phyloP scores from a whole-genome alignment of 2,888 invertebrate species.

The Escarpia spicata region DNA sequence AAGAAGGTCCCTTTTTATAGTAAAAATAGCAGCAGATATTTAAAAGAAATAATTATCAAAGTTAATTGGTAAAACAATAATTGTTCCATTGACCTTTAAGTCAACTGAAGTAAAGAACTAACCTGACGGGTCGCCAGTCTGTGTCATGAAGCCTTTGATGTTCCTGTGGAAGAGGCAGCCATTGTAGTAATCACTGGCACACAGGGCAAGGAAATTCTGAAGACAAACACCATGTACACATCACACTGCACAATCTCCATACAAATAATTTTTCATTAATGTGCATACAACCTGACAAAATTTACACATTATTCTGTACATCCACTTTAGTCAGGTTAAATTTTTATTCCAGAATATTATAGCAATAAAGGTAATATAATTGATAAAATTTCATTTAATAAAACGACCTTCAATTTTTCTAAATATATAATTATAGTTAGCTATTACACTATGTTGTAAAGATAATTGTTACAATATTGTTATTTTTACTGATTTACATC shows the following conservation, averaged over 20 bases:
- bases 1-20: not conserved
- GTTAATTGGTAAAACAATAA: not conserved
- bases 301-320: not conserved
- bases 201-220: conserved; percentile 92
- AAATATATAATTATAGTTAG: no score
- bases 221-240: not conserved
- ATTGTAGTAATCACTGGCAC: conserved; percentile 92
- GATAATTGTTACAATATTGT: no score
- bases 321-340: not conserved
- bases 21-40: conserved; percentile 14
- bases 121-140: conserved; percentile 81
- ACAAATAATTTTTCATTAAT: not conserved
- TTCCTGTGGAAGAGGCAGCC: conserved; percentile 80
- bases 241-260: not conserved
- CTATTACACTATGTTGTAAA: no score
- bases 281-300: not conserved
- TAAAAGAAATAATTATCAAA: not conserved
- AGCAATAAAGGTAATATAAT: not conserved
- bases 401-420: no score
- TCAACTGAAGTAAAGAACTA: conserved; percentile 18
- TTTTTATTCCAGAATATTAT: not conserved
- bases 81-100: not conserved
- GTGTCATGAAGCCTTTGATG: conserved; percentile 82
- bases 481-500: no score
- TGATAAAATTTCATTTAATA: no score